These are phyloP conservation scores for Sarcophilus harrisii DNA, from an alignment of 2,797 vertebrate species.

Conservation along the genomic window DNA sequence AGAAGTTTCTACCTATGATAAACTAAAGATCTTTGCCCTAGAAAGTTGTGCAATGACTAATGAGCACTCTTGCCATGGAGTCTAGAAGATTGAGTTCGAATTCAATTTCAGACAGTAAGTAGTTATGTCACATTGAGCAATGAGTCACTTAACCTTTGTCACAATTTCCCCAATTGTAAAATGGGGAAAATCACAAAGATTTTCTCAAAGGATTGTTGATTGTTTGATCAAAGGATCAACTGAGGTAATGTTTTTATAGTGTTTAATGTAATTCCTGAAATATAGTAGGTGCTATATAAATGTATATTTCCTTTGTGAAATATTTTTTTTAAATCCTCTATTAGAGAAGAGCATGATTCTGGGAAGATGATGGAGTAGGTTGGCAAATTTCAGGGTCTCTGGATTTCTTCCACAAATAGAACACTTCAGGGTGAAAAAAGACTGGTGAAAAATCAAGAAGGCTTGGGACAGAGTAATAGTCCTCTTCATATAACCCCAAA, in stretches of 20 bases:
- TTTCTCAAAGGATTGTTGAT: background rate
- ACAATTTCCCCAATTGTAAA: background rate
- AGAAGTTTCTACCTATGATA: background rate
- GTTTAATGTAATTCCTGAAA: background rate
- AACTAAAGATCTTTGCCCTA: background rate
- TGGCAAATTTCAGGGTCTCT: no score
- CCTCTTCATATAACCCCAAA: no score
- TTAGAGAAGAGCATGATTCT: background rate
- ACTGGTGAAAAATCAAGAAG: no score
- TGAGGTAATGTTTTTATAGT: background rate
- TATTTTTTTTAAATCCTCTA: background rate
- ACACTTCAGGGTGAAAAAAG: no score
- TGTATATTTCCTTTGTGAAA: background rate
- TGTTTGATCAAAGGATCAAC: background rate
- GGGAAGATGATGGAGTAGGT: no score
- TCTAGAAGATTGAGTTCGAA: background rate
- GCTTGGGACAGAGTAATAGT: no score
- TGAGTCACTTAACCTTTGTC: background rate
- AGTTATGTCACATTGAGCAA: background rate
- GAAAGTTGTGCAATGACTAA: background rate
- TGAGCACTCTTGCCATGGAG: background rate
- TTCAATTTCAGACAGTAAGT: background rate
- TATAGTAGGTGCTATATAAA: no score
- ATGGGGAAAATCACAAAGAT: background rate
- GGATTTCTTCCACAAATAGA: no score